Percentiles rank a stretch among this genome's conserved stretches.
These are phyloP conservation scores for Pollachius pollachius DNA, from an alignment of 2,113 vertebrate genomes.

Conservation along the genomic window DNA sequence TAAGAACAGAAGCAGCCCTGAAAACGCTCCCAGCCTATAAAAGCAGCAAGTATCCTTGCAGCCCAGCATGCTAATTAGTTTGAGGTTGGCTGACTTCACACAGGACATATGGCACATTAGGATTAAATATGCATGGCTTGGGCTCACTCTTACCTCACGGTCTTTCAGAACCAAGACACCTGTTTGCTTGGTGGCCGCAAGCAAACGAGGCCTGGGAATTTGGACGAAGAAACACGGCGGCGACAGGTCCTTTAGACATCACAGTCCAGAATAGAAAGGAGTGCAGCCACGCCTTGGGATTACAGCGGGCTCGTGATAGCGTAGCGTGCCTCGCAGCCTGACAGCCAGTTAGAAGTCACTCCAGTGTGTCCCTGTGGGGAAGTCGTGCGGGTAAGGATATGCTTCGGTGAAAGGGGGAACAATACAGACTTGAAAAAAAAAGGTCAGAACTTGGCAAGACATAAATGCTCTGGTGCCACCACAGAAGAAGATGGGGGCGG, in stretches of 20 bases:
- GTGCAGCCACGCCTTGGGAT: conserved; percentile 43
- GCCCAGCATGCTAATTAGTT: conserved; percentile 50
- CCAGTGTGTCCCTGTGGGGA: not conserved
- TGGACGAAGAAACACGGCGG: conserved; percentile 6
- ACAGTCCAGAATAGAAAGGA: conserved; percentile 11
- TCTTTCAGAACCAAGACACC: conserved; percentile 38
- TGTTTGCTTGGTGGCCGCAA: conserved; percentile 18
- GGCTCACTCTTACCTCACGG: conserved; percentile 35
- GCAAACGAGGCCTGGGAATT: not conserved
- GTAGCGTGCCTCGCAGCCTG: conserved; percentile 29
- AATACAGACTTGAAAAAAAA: conserved; percentile 20
- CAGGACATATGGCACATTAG: conserved; percentile 48
- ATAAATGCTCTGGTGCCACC: conserved; percentile 29
- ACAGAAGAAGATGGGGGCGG: conserved; percentile 8
- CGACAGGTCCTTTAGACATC: conserved; percentile 9
- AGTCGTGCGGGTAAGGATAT: not conserved
- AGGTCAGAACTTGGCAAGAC: conserved; percentile 21
- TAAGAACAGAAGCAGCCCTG: conserved; percentile 33
- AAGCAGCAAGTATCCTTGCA: conserved; percentile 32
- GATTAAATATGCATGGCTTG: conserved; percentile 47
- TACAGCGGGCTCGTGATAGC: conserved; percentile 33
- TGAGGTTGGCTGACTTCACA: conserved; percentile 40
- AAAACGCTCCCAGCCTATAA: conserved; percentile 31
- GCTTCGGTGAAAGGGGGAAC: conserved; percentile 16
- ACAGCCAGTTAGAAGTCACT: conserved; percentile 29